These are phyloP conservation scores for Leptinotarsa undecemlineata DNA, from an alignment of 1,140 invertebrate genomes.

Conservation along the genomic window DNA sequence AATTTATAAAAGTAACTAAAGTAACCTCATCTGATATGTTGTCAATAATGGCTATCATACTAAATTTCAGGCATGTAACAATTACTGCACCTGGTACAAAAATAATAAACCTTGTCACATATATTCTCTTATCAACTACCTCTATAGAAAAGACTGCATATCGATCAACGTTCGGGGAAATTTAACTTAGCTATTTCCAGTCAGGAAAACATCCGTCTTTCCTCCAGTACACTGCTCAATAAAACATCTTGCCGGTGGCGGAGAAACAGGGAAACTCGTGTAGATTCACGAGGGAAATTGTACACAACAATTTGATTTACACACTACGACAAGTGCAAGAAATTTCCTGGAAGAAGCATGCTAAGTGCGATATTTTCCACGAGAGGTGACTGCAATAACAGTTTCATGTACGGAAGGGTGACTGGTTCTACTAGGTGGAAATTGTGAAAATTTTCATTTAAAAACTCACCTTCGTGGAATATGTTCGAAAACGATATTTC, in stretches of 20 bases:
- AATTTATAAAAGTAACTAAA: no score
- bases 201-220: conserved; percentile 18
- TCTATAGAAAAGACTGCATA: no score
- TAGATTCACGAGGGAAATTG: background rate
- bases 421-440: background rate
- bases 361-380: background rate
- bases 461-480: conserved; percentile 36
- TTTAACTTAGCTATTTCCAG: conserved; percentile 1
- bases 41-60: no score
- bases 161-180: background rate
- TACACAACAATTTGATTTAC: background rate
- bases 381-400: no score
- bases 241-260: background rate
- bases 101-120: no score
- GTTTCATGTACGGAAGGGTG: background rate
- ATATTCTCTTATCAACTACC: no score
- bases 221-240: background rate
- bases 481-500: conserved; percentile 32
- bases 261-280: conserved; percentile 7
- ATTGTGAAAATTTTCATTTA: background rate
- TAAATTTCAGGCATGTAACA: no score
- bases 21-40: no score
- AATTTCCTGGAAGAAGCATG: background rate
- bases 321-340: background rate
- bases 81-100: no score